Conservation (phyloP, 2,888 invertebrate genomes). For the Melieria crassipennis region DNA sequence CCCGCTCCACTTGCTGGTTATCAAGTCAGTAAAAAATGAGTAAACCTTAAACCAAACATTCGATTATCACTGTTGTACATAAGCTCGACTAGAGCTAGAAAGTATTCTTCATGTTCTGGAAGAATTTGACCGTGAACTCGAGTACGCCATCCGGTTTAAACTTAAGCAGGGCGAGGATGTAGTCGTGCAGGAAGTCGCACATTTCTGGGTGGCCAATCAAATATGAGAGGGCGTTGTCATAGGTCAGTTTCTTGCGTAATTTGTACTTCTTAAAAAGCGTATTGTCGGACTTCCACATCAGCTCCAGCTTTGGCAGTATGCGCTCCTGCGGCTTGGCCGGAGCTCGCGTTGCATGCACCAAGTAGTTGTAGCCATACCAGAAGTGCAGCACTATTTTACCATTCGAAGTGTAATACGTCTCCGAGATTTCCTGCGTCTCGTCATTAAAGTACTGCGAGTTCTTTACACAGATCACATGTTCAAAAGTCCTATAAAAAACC, state of each 20-base stretch:
- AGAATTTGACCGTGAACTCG: conserved; percentile 56
- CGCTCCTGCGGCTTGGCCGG: conserved; percentile 44
- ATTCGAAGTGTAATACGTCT: conserved; percentile 52
- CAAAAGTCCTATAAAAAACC: conserved; percentile 56
- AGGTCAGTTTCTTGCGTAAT: conserved; percentile 50
- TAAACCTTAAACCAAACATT: neutral
- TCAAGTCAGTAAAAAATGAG: neutral
- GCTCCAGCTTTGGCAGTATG: conserved; percentile 52
- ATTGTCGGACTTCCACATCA: conserved; percentile 54
- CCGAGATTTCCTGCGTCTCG: conserved; percentile 54
- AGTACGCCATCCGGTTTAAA: conserved; percentile 57
- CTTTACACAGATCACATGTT: conserved; percentile 48
- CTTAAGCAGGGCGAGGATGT: conserved; percentile 53
- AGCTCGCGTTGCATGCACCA: conserved; percentile 53
- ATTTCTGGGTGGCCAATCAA: conserved; percentile 52
- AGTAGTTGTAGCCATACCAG: conserved; percentile 57
- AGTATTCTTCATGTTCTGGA: conserved; percentile 50
- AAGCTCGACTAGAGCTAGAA: neutral
- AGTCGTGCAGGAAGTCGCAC: conserved; percentile 57
- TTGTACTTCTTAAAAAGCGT: conserved; percentile 46
- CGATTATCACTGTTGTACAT: neutral
- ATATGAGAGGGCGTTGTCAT: conserved; percentile 51
- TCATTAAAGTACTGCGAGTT: conserved; percentile 58
- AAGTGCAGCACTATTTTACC: conserved; percentile 57
- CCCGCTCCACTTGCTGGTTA: neutral